Conservation (phyloP, 1,140 invertebrate genomes). For the Stegodyphus dumicola region DNA sequence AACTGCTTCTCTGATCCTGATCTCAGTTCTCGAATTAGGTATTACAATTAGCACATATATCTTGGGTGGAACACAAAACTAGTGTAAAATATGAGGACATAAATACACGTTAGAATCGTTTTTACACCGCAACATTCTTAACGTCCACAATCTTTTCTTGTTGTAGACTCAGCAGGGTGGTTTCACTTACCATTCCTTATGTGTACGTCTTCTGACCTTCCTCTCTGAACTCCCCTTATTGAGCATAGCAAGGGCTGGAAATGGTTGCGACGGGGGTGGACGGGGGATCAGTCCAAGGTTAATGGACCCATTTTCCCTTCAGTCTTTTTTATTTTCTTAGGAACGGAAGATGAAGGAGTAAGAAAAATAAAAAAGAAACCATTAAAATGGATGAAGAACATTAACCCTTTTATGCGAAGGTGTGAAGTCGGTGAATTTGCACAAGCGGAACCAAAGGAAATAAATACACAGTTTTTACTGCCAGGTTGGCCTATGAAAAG, state of each 20-base stretch:
- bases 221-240: conserved; percentile 4
- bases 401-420: conserved; percentile 51
- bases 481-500: too few species aligned
- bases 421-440: conserved; percentile 32
- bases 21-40: too few species aligned
- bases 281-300: conserved; percentile 9
- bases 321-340: background rate
- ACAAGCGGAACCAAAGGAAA: conserved; percentile 6
- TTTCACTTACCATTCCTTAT: conserved; percentile 10
- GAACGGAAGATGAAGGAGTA: background rate
- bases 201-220: background rate
- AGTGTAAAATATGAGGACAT: conserved; percentile 10
- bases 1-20: too few species aligned
- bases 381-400: conserved; percentile 50
- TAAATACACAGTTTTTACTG: too few species aligned
- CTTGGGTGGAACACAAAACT: background rate
- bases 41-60: too few species aligned
- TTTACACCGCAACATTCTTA: too few species aligned
- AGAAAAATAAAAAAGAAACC: conserved; percentile 25
- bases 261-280: background rate
- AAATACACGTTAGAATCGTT: background rate
- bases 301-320: conserved; percentile 52
- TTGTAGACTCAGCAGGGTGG: too few species aligned
- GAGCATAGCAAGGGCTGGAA: conserved; percentile 30
- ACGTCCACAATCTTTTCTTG: background rate